These are phyloP conservation scores for Chionis minor DNA, from an alignment of 2,113 vertebrate genomes.

Conservation along the genomic window DNA sequence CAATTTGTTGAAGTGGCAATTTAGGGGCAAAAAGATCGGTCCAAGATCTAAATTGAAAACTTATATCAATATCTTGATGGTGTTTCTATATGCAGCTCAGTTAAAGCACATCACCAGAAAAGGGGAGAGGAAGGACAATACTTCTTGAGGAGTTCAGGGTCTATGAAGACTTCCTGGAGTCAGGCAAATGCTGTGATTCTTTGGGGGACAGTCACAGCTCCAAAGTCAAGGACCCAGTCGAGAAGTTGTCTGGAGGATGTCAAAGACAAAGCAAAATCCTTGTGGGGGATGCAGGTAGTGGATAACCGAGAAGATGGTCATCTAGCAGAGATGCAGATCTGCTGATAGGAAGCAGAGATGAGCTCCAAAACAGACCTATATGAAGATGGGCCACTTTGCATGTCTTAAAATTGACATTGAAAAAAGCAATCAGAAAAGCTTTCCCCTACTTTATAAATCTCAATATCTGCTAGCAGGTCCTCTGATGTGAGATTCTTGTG, in stretches of 20 bases:
- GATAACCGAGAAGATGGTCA: background rate
- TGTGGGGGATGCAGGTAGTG: background rate
- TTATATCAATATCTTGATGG: background rate
- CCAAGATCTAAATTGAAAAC: slow-evolving; percentile 11
- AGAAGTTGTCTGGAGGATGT: background rate
- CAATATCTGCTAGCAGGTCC: background rate
- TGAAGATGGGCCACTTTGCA: fast-evolving
- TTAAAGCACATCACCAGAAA: slow-evolving; percentile 2
- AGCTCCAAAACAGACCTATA: background rate
- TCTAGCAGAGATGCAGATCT: background rate
- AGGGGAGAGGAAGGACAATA: background rate
- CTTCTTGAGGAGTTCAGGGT: background rate
- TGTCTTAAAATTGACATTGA: background rate
- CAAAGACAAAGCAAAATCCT: background rate
- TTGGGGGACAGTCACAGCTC: background rate
- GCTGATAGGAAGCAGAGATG: background rate
- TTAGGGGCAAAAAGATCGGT: slow-evolving; percentile 16
- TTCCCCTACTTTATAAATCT: background rate
- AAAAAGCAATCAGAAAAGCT: background rate
- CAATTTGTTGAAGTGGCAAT: slow-evolving; percentile 18
- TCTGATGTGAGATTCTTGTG: background rate
- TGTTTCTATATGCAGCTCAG: background rate
- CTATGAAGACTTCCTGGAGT: slow-evolving; percentile 8
- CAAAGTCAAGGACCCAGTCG: background rate
- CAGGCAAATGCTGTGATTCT: background rate